Percentiles rank a stretch among this genome's conserved stretches.
phyloP scores from a whole-genome alignment of 2,797 vertebrate genomes.

The Lates japonicus region DNA sequence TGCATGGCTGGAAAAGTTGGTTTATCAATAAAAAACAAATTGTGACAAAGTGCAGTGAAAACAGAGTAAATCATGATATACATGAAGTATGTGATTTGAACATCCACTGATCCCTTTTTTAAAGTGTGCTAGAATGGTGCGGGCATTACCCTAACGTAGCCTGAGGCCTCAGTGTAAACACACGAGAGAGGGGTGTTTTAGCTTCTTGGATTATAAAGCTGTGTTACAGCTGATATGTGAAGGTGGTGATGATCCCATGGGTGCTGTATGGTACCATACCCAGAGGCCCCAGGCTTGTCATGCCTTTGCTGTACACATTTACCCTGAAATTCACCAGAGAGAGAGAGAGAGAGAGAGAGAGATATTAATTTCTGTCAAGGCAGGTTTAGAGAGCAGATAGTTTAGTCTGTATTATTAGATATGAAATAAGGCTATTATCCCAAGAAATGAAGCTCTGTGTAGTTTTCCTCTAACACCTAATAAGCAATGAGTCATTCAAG shows the following conservation, averaged over 20 bases:
- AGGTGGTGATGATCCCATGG: slow-evolving; percentile 38
- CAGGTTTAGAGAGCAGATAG: slow-evolving; percentile 42
- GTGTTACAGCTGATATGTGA: slow-evolving; percentile 34
- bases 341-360: slow-evolving; percentile 8
- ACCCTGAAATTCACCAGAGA: slow-evolving; percentile 52
- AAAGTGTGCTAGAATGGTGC: not conserved
- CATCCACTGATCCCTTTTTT: not conserved
- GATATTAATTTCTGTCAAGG: slow-evolving; percentile 54
- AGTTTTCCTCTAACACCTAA: slow-evolving; percentile 51
- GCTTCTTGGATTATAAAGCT: slow-evolving; percentile 32
- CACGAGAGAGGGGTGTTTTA: slow-evolving; percentile 11
- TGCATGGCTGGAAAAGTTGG: too few relatives aligned
- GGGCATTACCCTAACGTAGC: slow-evolving; percentile 25
- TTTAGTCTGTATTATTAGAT: slow-evolving; percentile 53
- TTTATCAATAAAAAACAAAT: too few relatives aligned
- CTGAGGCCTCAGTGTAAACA: slow-evolving; percentile 44
- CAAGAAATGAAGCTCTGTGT: slow-evolving; percentile 32
- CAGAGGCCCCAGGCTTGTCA: slow-evolving; percentile 45
- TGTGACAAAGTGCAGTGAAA: too few relatives aligned
- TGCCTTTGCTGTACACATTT: slow-evolving; percentile 53
- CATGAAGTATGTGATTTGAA: too few relatives aligned
- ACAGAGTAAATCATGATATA: too few relatives aligned
- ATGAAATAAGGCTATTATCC: slow-evolving; percentile 59
- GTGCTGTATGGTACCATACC: slow-evolving; percentile 30
- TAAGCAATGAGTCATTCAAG: slow-evolving; percentile 61